phyloP scores from a whole-genome alignment of 2,113 vertebrate species.

The Mobula birostris region DNA sequence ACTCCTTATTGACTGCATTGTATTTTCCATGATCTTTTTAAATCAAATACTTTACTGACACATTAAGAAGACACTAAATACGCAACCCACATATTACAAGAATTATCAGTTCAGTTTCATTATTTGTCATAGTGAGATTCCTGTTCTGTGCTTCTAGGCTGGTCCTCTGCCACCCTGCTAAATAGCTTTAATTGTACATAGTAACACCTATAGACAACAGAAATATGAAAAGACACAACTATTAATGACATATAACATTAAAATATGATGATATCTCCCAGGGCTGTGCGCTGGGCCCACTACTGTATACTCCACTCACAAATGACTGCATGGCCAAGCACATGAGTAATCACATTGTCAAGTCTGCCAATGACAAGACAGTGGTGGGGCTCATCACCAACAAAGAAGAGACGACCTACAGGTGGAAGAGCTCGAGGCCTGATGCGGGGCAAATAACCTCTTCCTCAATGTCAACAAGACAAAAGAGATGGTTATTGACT shows the following conservation, averaged over 20 bases:
- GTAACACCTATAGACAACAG: neutral
- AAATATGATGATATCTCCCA: neutral
- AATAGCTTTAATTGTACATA: neutral
- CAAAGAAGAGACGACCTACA: too few species aligned
- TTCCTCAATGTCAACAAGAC: too few species aligned
- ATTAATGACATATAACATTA: neutral
- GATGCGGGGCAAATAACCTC: too few species aligned
- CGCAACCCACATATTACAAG: too few species aligned
- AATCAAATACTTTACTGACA: neutral
- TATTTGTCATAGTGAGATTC: neutral
- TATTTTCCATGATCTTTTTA: neutral
- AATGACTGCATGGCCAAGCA: too few species aligned
- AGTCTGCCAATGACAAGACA: too few species aligned
- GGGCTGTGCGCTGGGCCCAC: too few species aligned
- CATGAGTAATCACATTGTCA: too few species aligned
- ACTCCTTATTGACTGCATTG: neutral
- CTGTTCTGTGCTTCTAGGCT: neutral
- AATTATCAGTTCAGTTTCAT: neutral
- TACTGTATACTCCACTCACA: too few species aligned
- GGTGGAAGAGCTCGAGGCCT: too few species aligned
- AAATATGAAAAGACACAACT: neutral
- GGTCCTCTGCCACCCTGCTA: neutral
- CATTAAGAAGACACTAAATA: neutral
- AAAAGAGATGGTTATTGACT: too few species aligned
- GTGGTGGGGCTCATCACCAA: too few species aligned